Conservation (phyloP, 2,113 vertebrate species). For the Serinus canaria region DNA sequence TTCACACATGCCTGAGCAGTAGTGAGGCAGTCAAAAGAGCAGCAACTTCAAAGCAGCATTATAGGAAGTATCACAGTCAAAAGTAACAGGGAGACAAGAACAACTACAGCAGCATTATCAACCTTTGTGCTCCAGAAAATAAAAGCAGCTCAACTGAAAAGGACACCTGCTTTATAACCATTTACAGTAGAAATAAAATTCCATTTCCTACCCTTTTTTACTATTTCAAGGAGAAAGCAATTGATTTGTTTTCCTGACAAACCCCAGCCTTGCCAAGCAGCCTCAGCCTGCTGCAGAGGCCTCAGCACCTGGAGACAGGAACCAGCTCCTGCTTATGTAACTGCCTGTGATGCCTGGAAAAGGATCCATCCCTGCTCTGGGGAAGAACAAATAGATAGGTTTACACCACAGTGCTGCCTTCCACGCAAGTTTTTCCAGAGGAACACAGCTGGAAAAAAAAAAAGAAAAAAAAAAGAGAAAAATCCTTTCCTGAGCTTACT, state of each 20-base stretch:
- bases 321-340: not conserved
- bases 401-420: not conserved
- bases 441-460: not conserved
- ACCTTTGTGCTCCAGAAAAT: not conserved
- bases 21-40: slow-evolving; percentile 30
- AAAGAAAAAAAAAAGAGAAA: not conserved
- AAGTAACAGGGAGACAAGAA: not conserved
- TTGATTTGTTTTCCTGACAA: not conserved
- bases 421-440: slow-evolving; percentile 4
- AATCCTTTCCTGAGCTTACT: not conserved
- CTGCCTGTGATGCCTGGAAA: not conserved
- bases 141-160: not conserved
- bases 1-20: slow-evolving; percentile 36
- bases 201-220: not conserved
- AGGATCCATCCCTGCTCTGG: not conserved
- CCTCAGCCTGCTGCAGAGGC: not conserved
- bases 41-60: not conserved
- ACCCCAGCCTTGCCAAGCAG: not conserved
- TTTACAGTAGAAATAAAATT: not conserved
- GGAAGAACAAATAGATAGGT: not conserved
- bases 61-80: not conserved
- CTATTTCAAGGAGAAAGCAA: not conserved
- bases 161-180: not conserved
- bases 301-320: not conserved
- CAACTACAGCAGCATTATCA: not conserved